Conservation (phyloP, 2,797 vertebrate genomes). For the Chelidonichthys spinosus region DNA sequence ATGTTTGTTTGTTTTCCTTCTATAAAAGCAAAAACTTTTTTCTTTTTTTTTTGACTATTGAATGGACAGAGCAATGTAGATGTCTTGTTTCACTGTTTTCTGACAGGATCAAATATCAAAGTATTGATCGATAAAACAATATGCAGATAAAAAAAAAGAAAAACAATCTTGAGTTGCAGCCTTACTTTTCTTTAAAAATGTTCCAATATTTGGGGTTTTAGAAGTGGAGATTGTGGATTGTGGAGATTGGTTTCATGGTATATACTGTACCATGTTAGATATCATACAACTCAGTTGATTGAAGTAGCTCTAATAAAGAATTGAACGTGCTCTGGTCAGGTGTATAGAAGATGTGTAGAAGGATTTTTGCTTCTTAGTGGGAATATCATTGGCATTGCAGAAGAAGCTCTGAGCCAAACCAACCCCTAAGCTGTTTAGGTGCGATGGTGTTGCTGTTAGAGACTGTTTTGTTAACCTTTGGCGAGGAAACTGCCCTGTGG, state of each 20-base stretch:
- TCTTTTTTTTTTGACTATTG: not conserved
- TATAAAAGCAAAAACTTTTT: not conserved
- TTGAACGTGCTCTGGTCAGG: slow-evolving; percentile 5
- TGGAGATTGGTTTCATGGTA: not conserved
- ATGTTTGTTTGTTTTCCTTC: not conserved
- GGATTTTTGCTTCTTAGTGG: slow-evolving; percentile 23
- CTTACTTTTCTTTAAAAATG: not conserved
- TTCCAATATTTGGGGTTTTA: not conserved
- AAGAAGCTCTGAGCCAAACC: slow-evolving; percentile 40
- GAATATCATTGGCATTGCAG: slow-evolving; percentile 29
- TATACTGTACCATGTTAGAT: not conserved
- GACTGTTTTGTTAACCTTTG: slow-evolving; percentile 2
- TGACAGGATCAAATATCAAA: not conserved
- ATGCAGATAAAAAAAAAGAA: not conserved
- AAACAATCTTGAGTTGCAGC: not conserved
- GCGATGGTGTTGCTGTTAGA: not conserved
- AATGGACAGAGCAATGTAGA: not conserved
- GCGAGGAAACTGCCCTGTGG: not conserved
- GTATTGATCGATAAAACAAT: not conserved
- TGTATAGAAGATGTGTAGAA: slow-evolving; percentile 3
- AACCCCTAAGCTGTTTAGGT: slow-evolving; percentile 10
- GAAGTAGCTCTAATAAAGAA: not conserved
- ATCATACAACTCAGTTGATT: not conserved
- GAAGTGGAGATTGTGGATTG: not conserved
- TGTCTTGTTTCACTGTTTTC: not conserved